Evolutionary conservation across 1,140 invertebrate genomes (phyloP), one percentile per base, ranked within the genome.

Genomic region (Calliphora vicina): DNA sequence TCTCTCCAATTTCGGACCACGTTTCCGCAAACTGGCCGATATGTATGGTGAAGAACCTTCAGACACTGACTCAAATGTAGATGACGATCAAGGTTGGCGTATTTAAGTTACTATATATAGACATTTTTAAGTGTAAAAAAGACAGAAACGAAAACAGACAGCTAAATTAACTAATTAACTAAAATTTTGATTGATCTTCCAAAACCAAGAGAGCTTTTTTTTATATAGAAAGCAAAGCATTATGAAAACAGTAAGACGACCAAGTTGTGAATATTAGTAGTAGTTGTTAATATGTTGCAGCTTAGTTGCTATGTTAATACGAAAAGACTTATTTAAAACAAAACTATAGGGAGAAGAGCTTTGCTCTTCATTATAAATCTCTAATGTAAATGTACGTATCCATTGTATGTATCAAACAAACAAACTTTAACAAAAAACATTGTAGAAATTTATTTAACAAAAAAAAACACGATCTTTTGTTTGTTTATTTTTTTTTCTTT

Each of bases 21-120:
- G 97, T 82, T 99, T 99, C 93, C 94, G 97, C 85, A 99, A 99
- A 88, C 92, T 99, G 81, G 98, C 98, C 10, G 97, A 99, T 88
- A 99, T 99, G 97, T 99, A 99, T 91, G 97, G 97, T 17, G 96
- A 97, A 87, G 95, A 96, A 84, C 95, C 96, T 17, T 96, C 95
- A 86, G 96, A 97, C 86, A 90, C 88, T 2, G 90, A 91, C 43
- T 91, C 89, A 73, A 90, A 90, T 85, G 90, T 88, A 50, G 90
- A 91, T 81, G 89, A 90, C 82, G 90, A 91, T 71, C 90, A 90
- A 85, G 90, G 87, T 81, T 91, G 90, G 90, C 87, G 89, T 83
- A 90, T 90, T 81, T 90, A 85, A 86, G 23, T 35, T 25, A 67
- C 23, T 50, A 5, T n/a, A n/a, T 15, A 4, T 13, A 78, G 71